phyloP scores from a whole-genome alignment of 2,888 invertebrate species.

The Polia nebulosa region DNA sequence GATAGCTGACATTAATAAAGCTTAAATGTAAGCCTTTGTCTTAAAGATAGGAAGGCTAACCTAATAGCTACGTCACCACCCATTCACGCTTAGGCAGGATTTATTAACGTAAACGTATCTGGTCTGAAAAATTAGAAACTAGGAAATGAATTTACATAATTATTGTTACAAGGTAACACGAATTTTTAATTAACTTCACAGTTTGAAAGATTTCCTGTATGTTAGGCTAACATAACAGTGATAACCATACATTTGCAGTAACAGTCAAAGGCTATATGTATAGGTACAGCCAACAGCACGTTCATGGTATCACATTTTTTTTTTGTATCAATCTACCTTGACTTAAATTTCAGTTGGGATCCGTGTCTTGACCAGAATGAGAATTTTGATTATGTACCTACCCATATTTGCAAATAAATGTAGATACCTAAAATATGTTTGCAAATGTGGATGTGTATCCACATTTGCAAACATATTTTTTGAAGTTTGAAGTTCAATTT shows the following conservation, averaged over 20 bases:
- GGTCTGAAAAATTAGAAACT: constrained; percentile 1
- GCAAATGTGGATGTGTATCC: too few relatives aligned
- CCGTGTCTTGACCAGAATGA: too few relatives aligned
- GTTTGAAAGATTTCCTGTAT: constrained; percentile 17
- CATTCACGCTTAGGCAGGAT: background rate
- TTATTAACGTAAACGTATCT: background rate
- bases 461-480: too few relatives aligned
- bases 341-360: too few relatives aligned
- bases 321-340: too few relatives aligned
- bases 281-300: background rate
- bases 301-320: background rate
- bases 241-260: background rate
- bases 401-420: too few relatives aligned
- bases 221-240: background rate
- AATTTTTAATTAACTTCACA: constrained; percentile 12
- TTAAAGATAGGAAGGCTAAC: background rate
- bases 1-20: background rate
- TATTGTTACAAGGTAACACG: constrained; percentile 34
- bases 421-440: too few relatives aligned
- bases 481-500: too few relatives aligned
- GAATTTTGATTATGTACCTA: too few relatives aligned
- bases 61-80: constrained; percentile 24
- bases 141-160: constrained; percentile 34
- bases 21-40: constrained; percentile 19
- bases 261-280: too few relatives aligned